Base-by-base conservation (phyloP, 1,140 invertebrate species). In the Zaprionus capensis region DNA sequence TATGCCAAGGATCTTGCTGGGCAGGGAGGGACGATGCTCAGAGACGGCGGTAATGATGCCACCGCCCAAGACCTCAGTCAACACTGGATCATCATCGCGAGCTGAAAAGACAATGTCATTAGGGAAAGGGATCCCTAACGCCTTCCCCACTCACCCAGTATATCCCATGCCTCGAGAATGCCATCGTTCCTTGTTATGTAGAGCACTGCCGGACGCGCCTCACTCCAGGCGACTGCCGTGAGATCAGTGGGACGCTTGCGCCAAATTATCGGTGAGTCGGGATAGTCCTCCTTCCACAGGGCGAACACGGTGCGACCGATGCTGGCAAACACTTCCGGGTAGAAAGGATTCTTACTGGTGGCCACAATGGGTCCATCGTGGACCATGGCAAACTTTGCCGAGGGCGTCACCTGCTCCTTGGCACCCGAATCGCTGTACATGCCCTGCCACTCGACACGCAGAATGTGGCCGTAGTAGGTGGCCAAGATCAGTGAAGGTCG, bases 331-430 rank as follows among this genome's bases (percentile, higher is more conserved):
- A 95, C 71, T 57, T 94, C 91, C 7, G 90, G 82, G 12, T 94
- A 91, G 69, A 94, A 94, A 7, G 93, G 94, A 78, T 95, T 95
- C 85, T 94, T 94, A 34, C 94, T 82, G 4, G 94, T 83, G 26
- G 94, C 92, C 1, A 93, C 93, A 15, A 96, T 86, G 3, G 95
- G 94, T 0, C 96, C 96, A 81, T 96, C 95, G 80, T 97, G 96
- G 59, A 95, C 94, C 41, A 68, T 83, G 92, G 73, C 93, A 93
- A 68, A 92, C 93, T 31, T 92, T 64, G 86, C 94, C 93, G 69
- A 78, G 91, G 72, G 91, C 84, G 72, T 93, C 80, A 85, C 94
- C 81, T 76, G 84, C 74, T 92, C 94, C 82, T 93, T 92, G 36
- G 92, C 65, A 6, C 93, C 92, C 31, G 83, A 82, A 81, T 91